These are phyloP conservation scores for Hippocampus barbouri DNA, from an alignment of 2,113 vertebrate genomes.

Conservation along the genomic window DNA sequence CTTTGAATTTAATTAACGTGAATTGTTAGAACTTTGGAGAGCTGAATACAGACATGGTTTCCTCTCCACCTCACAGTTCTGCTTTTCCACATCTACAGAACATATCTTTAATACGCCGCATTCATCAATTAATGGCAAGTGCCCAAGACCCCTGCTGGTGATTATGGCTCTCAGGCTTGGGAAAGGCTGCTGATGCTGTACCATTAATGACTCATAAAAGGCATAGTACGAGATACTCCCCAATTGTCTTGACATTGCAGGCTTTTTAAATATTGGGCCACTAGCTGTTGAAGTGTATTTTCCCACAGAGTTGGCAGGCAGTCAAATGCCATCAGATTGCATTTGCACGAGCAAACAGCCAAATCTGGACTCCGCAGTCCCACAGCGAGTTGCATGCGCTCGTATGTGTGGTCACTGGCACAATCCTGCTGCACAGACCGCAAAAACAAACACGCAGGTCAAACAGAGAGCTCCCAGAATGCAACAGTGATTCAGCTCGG, in stretches of 20 bases:
- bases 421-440: constrained; percentile 45
- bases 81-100: constrained; percentile 35
- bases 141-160: constrained; percentile 44
- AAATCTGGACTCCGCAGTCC: constrained; percentile 60
- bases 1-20: not conserved
- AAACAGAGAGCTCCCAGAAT: constrained; percentile 57
- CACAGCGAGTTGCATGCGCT: constrained; percentile 35
- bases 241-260: constrained; percentile 41
- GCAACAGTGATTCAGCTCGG: constrained; percentile 42
- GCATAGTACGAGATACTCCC: constrained; percentile 41
- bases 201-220: constrained; percentile 53
- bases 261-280: constrained; percentile 61
- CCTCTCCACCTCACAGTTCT: constrained; percentile 1
- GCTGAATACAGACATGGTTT: too few relatives aligned
- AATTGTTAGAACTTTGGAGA: not conserved
- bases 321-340: constrained; percentile 40
- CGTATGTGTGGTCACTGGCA: constrained; percentile 50
- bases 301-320: constrained; percentile 43
- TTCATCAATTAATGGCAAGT: constrained; percentile 49
- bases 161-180: constrained; percentile 44
- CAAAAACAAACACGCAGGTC: constrained; percentile 62
- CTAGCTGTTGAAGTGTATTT: constrained; percentile 56
- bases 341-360: constrained; percentile 63
- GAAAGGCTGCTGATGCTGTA: constrained; percentile 28
- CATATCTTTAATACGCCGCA: constrained; percentile 42